Conservation (phyloP, 2,888 invertebrate species). For the Dendrolimus houi region DNA sequence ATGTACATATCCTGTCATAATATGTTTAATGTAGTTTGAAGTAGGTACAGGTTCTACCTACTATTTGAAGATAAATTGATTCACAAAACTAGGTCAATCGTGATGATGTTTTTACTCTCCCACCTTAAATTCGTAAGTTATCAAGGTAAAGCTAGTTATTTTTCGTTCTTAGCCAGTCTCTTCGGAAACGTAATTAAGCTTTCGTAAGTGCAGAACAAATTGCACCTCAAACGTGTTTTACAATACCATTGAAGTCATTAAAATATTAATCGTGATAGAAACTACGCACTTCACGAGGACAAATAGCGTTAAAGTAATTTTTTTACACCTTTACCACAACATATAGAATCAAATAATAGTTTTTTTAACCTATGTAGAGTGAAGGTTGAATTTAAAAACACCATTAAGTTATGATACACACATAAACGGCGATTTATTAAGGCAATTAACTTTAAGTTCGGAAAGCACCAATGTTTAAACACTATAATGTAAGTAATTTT, state of each 20-base stretch:
- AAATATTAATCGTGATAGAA: neutral
- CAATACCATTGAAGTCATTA: neutral
- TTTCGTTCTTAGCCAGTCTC: neutral
- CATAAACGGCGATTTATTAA: no score
- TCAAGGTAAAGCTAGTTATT: conserved; percentile 1
- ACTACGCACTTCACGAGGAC: neutral
- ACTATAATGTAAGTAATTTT: no score
- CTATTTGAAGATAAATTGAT: conserved; percentile 12
- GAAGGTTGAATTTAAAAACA: no score
- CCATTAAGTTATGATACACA: no score
- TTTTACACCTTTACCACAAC: no score
- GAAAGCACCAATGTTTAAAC: no score
- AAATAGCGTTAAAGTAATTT: neutral
- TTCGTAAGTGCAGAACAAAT: neutral
- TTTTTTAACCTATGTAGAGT: no score
- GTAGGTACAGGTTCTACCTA: no score
- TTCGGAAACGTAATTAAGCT: neutral
- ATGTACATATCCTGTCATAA: no score
- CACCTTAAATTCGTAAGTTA: conserved; percentile 9
- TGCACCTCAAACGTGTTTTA: neutral
- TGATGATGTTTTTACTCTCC: conserved; percentile 41
- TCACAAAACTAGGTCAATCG: conserved; percentile 38
- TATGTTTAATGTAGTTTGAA: no score
- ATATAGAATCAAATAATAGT: no score
- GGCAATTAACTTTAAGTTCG: no score